These are phyloP conservation scores for Gordius sp. DNA, from an alignment of 2,888 invertebrate genomes.

Conservation along the genomic window DNA sequence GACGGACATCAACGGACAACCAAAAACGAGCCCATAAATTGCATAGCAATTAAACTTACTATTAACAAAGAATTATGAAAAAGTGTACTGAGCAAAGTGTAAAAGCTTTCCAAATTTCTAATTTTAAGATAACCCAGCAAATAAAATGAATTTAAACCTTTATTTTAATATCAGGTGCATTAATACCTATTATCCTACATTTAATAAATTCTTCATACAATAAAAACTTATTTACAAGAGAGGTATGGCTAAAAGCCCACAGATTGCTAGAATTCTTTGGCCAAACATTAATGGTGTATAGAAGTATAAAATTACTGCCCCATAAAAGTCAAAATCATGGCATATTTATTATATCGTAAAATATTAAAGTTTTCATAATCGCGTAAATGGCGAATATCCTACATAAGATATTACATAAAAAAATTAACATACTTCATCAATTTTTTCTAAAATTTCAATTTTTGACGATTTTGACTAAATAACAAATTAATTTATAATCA, in stretches of 20 bases:
- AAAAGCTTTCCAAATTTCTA: too few species aligned
- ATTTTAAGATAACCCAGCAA: too few species aligned
- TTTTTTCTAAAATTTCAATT: constrained; percentile 9
- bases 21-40: too few species aligned
- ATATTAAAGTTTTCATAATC: constrained; percentile 1
- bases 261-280: neutral
- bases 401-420: neutral
- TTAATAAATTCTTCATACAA: neutral
- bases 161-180: too few species aligned
- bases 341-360: neutral
- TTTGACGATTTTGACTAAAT: constrained; percentile 8
- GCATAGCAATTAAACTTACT: too few species aligned
- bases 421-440: constrained; percentile 6
- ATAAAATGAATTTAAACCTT: too few species aligned
- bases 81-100: too few species aligned
- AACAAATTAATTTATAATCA: too few species aligned
- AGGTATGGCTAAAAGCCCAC: neutral
- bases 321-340: neutral
- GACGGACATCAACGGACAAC: too few species aligned
- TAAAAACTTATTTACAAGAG: neutral
- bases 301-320: neutral
- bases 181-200: too few species aligned
- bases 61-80: too few species aligned
- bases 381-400: neutral
- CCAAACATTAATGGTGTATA: neutral